Base-by-base conservation (phyloP, 2,797 vertebrate genomes). In the Eleutherodactylus coqui region DNA sequence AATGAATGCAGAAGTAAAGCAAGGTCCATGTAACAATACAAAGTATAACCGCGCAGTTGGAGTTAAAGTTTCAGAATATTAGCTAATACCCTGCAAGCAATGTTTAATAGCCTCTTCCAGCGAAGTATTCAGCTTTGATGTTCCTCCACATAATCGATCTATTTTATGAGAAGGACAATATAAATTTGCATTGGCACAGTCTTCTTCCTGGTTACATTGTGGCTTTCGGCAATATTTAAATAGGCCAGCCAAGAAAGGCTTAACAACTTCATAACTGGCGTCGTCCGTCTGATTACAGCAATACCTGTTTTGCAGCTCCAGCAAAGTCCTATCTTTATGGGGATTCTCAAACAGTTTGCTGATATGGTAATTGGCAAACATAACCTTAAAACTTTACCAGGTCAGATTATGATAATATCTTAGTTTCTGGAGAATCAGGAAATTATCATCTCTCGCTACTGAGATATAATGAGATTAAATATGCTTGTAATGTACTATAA, bases 171-270 rank as follows among this genome's bases (percentile, higher is more conserved):
- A 27, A 53, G 32, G 14, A 21, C 10, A 53, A 77, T 58, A 36
- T 38, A 77, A 53, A 82, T 72, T 82, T 82, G 64, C 79, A 82
- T 82, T 72, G 64, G 79, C 79, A 70, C 10, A 29, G 1, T 72
- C 2, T 45, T 19, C 47, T 82, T 82, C 79, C 62, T 82, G 64
- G 79, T 82, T 82, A 10, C 67, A 38, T 5, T 36, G 45, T 69
- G 32, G 53, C 21, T 49, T 32, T 49, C 4, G 41, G 16, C 32
- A 53, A 53, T 70, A 49, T 27, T 82, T 32, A 43, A 72, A 11
- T 27, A 72, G 34, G 29, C 9, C 29, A 13, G 32, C 67, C 67
- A 73, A 82, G n/a, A 49, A 27, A 43, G 36, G 34, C 36, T 73
- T 29, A 55, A 73, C 67, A 82, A 32, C 19, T 53, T 51, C 17